These are phyloP conservation scores for Lasiommata megera DNA, from an alignment of 2,888 invertebrate genomes.

Conservation along the genomic window DNA sequence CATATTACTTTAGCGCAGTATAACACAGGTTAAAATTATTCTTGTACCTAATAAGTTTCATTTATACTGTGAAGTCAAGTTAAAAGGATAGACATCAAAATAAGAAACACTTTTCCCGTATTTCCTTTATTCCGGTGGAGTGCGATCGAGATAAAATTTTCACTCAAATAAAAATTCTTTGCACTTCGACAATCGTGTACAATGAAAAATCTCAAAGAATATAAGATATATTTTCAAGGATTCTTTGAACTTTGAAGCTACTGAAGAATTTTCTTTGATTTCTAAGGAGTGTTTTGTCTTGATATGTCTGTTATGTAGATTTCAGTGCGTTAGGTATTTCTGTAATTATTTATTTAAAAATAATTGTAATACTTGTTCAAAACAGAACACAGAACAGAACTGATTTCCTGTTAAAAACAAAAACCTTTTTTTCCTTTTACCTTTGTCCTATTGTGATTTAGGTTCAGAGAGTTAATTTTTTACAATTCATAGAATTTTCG, in stretches of 20 bases:
- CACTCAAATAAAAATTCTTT: slow-evolving; percentile 1
- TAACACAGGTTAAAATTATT: neutral
- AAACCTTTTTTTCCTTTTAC: too few species aligned
- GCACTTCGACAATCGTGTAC: neutral
- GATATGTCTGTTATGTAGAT: too few species aligned
- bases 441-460: too few species aligned
- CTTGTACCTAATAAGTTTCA: neutral
- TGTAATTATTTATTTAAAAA: too few species aligned
- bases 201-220: neutral
- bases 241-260: neutral
- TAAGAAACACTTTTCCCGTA: slow-evolving; percentile 1
- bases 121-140: neutral
- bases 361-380: too few species aligned
- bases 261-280: neutral
- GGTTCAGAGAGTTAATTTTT: too few species aligned
- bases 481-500: too few species aligned
- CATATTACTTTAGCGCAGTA: neutral
- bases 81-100: neutral
- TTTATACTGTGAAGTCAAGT: neutral
- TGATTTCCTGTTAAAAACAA: too few species aligned
- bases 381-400: too few species aligned
- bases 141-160: slow-evolving; percentile 3
- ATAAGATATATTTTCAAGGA: neutral
- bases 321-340: too few species aligned
- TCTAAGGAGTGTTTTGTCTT: neutral